Evolutionary conservation across 2,888 invertebrate species (phyloP).

Genomic region (Synergus umbraculus): DNA sequence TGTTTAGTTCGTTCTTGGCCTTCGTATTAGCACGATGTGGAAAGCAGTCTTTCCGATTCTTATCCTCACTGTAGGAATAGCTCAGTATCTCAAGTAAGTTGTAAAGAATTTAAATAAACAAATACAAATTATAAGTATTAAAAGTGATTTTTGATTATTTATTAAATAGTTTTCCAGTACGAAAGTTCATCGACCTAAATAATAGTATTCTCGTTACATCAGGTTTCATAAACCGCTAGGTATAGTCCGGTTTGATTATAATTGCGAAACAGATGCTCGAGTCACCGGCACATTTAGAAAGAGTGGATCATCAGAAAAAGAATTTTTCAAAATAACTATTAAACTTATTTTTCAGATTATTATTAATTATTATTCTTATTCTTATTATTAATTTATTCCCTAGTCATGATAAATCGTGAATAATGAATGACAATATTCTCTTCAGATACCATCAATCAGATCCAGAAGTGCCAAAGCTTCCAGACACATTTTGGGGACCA

Average conservation of each 20-base stretch:
- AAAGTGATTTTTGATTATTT: neutral
- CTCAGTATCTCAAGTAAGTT: conserved; percentile 49
- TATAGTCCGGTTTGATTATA: neutral
- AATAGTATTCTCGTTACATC: neutral
- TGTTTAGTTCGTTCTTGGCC: neutral
- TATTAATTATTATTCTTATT: neutral
- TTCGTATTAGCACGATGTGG: conserved; percentile 54
- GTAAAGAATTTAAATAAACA: neutral
- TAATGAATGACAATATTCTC: neutral
- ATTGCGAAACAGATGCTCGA: neutral
- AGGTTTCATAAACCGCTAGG: neutral
- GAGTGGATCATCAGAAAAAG: neutral
- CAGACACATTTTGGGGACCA: conserved; percentile 82
- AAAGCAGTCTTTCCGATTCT: conserved; percentile 55
- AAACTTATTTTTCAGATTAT: neutral
- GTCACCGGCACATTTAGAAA: neutral
- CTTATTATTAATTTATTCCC: neutral
- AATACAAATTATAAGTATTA: neutral
- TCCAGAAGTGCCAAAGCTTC: conserved; percentile 59
- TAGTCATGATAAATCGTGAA: neutral
- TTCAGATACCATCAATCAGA: conserved; percentile 41
- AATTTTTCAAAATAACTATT: neutral
- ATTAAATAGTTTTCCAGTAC: neutral
- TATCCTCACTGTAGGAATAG: conserved; percentile 44
- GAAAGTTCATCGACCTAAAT: neutral